These are phyloP conservation scores for Ormyrus pomaceus DNA, from an alignment of 2,888 invertebrate genomes.

Conservation along the genomic window DNA sequence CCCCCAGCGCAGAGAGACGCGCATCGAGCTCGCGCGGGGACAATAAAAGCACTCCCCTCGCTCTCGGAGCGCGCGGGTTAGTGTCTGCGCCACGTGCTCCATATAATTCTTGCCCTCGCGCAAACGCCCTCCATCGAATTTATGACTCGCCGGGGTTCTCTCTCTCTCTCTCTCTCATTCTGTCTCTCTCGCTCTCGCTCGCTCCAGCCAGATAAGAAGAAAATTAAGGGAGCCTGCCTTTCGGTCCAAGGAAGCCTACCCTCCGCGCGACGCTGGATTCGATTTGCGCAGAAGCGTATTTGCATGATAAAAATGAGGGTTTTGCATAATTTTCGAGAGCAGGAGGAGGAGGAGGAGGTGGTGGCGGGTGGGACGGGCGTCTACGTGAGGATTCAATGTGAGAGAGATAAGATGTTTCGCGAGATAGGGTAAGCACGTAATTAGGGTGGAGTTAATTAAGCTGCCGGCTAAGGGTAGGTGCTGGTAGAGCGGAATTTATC, in stretches of 20 bases:
- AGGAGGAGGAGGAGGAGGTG: neutral
- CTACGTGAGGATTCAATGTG: neutral
- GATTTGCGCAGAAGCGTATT: constrained; percentile 29
- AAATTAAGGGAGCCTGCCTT: constrained; percentile 46
- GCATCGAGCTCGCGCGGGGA: constrained; percentile 16
- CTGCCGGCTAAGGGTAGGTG: no score
- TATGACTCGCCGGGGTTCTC: constrained; percentile 40
- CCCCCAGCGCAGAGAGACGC: no score
- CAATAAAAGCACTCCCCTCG: constrained; percentile 54
- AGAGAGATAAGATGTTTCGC: neutral
- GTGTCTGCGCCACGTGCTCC: constrained; percentile 55
- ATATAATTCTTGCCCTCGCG: constrained; percentile 53
- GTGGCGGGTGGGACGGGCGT: neutral
- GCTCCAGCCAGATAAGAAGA: constrained; percentile 47
- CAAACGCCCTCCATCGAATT: constrained; percentile 51
- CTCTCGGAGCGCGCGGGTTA: neutral
- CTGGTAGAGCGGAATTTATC: no score
- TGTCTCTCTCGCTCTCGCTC: neutral
- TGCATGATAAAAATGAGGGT: constrained; percentile 34
- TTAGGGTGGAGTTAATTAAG: constrained; percentile 30
- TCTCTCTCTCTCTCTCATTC: neutral
- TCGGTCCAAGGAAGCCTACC: neutral
- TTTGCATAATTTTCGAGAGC: constrained; percentile 22
- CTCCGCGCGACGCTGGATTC: constrained; percentile 12
- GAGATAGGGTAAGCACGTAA: constrained; percentile 2